Conservation (phyloP, 2,113 vertebrate species). For the Spilogale gracilis region DNA sequence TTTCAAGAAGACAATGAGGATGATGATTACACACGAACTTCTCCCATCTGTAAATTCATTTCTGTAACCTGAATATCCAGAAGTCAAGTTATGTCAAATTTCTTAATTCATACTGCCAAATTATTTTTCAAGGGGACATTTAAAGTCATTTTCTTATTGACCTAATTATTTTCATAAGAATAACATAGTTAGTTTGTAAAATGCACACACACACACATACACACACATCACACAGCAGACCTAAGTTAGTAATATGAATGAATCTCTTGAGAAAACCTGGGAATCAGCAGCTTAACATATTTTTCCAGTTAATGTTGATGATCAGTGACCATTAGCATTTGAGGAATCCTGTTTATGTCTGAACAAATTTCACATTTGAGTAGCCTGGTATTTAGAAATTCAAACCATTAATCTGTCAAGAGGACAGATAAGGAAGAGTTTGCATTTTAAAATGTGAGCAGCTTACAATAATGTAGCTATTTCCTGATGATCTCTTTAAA, state of each 20-base stretch:
- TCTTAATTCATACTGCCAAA: not conserved
- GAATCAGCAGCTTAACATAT: not conserved
- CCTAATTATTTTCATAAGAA: not conserved
- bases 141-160: not conserved
- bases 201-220: not conserved
- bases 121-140: not conserved
- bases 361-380: slow-evolving; percentile 11
- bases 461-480: not conserved
- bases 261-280: not conserved
- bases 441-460: not conserved
- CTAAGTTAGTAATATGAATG: slow-evolving; percentile 23
- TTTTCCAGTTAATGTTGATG: not conserved
- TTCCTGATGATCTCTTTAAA: not conserved
- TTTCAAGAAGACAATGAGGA: not conserved
- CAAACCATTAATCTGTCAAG: not conserved
- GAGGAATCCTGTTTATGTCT: not conserved
- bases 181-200: not conserved
- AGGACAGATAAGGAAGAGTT: not conserved
- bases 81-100: not conserved
- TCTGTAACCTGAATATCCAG: not conserved
- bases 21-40: not conserved
- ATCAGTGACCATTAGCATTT: not conserved
- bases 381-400: slow-evolving; percentile 39
- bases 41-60: not conserved
- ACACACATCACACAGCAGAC: not conserved